Conservation (phyloP, 2,113 vertebrate species). For the Etheostoma spectabile region DNA sequence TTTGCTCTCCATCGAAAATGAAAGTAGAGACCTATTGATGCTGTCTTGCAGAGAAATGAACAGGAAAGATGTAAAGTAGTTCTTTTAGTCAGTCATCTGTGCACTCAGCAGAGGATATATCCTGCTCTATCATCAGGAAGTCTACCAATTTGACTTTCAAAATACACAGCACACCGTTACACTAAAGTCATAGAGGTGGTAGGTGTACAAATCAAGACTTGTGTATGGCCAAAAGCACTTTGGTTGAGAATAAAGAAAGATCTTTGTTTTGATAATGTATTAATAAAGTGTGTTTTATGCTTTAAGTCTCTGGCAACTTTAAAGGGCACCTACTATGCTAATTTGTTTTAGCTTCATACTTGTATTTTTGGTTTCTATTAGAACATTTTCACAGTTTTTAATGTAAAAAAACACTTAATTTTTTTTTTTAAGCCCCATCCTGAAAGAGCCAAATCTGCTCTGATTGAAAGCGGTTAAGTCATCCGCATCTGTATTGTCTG, state of each 20-base stretch:
- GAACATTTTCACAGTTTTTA: too few relatives aligned
- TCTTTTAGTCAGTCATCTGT: conserved; percentile 42
- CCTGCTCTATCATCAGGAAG: conserved; percentile 58
- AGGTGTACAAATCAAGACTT: not conserved
- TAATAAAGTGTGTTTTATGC: not conserved
- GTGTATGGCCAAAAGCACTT: not conserved
- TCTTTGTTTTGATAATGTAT: not conserved
- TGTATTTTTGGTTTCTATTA: too few relatives aligned
- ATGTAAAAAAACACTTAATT: too few relatives aligned
- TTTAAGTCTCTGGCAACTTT: not conserved
- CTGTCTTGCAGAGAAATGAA: conserved; percentile 17
- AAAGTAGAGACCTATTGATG: not conserved
- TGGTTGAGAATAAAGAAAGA: too few relatives aligned
- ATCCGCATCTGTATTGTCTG: too few relatives aligned
- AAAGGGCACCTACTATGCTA: too few relatives aligned
- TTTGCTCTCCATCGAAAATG: not conserved
- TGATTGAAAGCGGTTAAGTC: too few relatives aligned
- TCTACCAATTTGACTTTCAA: conserved; percentile 53
- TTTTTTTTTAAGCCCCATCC: too few relatives aligned
- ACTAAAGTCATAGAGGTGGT: not conserved
- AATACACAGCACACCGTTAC: not conserved
- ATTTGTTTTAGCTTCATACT: too few relatives aligned
- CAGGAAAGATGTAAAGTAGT: conserved; percentile 44
- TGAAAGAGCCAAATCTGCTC: too few relatives aligned
- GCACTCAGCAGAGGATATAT: conserved; percentile 54